Evolutionary conservation across 2,888 invertebrate species (phyloP), one percentile per base, ranked within the genome.

Genomic region (Melinaea menophilus): DNA sequence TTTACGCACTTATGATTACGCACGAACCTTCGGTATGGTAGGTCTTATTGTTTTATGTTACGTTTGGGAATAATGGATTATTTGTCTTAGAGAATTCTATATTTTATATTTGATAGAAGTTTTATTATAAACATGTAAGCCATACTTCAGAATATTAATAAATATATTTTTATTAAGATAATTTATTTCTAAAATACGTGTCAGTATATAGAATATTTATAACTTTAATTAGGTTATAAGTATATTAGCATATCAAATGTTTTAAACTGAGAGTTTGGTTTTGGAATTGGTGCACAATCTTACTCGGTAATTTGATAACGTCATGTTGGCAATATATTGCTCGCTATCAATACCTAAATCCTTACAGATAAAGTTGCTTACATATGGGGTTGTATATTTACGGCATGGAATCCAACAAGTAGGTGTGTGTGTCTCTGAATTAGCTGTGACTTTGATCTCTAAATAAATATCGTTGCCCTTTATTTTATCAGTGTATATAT

Each of bases 391-490:
- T 35, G 9, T 54, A 22, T 22, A 85, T 89, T 89, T 73, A 90
- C 90, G 79, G 95, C 95, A 83, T 96, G 96, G 83, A 94, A 96
- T 96, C 96, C 96, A 65, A 95, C 94, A 75, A 96, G 93, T 80
- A 95, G 95, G 86, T 96, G 95, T 45, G 95, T 45, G 94, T 94
- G 79, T 95, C 95, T 22, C 95, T 22, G 96, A 96, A 88, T 97
- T 96, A 58, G 96, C 95, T 79, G 94, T 93, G 70, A 97, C 95
- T 71, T 94, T 93, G 85, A 96, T 96, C 82, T 96, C 96, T 85
- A 97, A 97, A 84, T 96, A 96, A 65, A 96, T 96, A 84, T 96
- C 96, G 79, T 96, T 96, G 46, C 96, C 97, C 85, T 96, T 97
- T 81, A 97, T 96, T 84, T 95, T 95, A 73, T 95, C 94, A 9